These are phyloP conservation scores for Parnassius mnemosyne DNA, from an alignment of 2,888 invertebrate genomes.

Conservation along the genomic window DNA sequence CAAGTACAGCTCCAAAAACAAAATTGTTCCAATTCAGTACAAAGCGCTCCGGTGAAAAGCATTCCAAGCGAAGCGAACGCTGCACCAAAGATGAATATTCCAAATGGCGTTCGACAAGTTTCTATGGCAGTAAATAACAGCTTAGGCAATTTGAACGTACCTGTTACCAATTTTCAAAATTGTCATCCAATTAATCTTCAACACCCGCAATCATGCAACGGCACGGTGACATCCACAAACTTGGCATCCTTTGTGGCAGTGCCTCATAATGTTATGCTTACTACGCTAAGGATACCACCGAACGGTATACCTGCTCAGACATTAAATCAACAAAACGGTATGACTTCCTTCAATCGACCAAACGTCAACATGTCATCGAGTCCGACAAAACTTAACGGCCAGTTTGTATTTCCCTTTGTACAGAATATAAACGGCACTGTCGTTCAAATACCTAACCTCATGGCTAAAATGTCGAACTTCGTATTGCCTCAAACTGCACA, in stretches of 20 bases:
- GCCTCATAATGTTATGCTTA: slow-evolving; percentile 79
- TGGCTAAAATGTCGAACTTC: slow-evolving; percentile 80
- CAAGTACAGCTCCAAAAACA: slow-evolving; percentile 70
- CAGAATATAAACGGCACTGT: slow-evolving; percentile 81
- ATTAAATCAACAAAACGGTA: slow-evolving; percentile 62
- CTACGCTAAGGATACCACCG: slow-evolving; percentile 79
- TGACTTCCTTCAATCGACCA: slow-evolving; percentile 60
- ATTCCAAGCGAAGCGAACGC: slow-evolving; percentile 56
- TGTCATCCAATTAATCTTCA: slow-evolving; percentile 67
- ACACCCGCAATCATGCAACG: slow-evolving; percentile 60
- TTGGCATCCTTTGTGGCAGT: slow-evolving; percentile 71
- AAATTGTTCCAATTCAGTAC: slow-evolving; percentile 57
- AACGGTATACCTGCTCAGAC: slow-evolving; percentile 65
- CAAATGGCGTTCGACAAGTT: slow-evolving; percentile 67
- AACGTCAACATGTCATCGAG: slow-evolving; percentile 67
- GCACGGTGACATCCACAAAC: slow-evolving; percentile 62
- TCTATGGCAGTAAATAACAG: slow-evolving; percentile 64
- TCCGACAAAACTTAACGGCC: slow-evolving; percentile 74
- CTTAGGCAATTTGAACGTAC: slow-evolving; percentile 62
- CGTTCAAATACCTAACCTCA: slow-evolving; percentile 82
- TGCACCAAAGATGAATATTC: slow-evolving; percentile 66
- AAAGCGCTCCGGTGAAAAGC: slow-evolving; percentile 42
- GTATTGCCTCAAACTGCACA: slow-evolving; percentile 68
- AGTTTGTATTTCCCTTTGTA: slow-evolving; percentile 81
- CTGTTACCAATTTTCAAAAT: slow-evolving; percentile 65